Base-by-base conservation (phyloP, 2,113 vertebrate genomes). In the Stigmatopora nigra region DNA sequence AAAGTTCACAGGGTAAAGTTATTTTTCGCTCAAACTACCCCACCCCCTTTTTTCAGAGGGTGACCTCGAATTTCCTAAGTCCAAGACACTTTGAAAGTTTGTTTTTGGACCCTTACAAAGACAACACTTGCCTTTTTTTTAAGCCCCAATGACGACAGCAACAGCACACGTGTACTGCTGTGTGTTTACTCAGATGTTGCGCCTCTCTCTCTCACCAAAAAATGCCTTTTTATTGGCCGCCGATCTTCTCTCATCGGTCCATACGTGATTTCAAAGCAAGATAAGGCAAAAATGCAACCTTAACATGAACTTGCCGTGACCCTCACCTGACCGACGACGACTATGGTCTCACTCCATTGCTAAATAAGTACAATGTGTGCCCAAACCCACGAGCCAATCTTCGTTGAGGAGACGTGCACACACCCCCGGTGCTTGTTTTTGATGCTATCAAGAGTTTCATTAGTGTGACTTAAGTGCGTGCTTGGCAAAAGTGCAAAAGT, bases 221-320 rank as follows among this genome's bases (percentile, higher is more conserved):
- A 69, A 61, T 68, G 80, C 60, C 56, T 76, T 77, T 61, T 78
- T 65, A 78, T 68, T 80, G 73, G 84, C 72, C 60, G 58, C 52
- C 62, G 58, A 45, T 81, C 75, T 73, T 84, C 64, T 80, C 79
- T 70, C 79, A 78, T 81, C 75, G 72, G 72, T 66, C 76, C 63
- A 82, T 78, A 82, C 82, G 82, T 87, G 86, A 89, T 89, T 86
- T 72, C 2, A 75, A n/a, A 1, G 22, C 53, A 68, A 83, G 88
- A 88, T 88, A 89, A 87, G 82, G 63, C 58, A 88, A 85, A 81
- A 81, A 89, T 89, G 80, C 88, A 84, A 89, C 89, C 89, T 77
- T 59, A 70, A 70, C 51, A 14, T 91, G 90, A 92, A 90, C 90
- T 77, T 71, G 82, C 76, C n/a, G 14, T 82, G 83, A 88, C 88